Base-by-base conservation (phyloP, 2,888 invertebrate species). In the Tachina grossa region DNA sequence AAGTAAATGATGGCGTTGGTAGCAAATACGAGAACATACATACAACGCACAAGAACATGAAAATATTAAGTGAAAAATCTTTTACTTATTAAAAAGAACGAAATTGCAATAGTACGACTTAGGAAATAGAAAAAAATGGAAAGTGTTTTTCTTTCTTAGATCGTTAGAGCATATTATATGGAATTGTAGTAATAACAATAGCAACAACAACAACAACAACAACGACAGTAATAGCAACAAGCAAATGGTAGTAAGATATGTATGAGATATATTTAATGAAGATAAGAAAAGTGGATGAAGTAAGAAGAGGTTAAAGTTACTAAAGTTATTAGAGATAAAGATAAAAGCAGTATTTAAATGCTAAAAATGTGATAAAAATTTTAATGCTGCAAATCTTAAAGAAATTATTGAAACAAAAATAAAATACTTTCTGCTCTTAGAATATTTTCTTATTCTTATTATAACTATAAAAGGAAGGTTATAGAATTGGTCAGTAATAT, bases 181-280 rank as follows among this genome's bases (percentile, higher is more conserved):
- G 41, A 61, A 41, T 83, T 59, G 16, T 66, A 71, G 65, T 51
- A 83, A 66, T 83, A 66, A 77, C 77, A 81, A 66, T 47, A 59
- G 69, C 69, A 78, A 74, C 74, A 19, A 78, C 69, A 78, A 74
- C 74, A 19, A 79, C 69, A 63, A 53, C 57, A 71, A 71, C 72
- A 83, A 57, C 72, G 53, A 85, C 66, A 74, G 81, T 77, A 82
- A 61, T 65, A 77, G 43, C 82, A 86, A 72, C 80, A 81, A 83
- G 82, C 77, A 82, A 75, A 82, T 82, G 82, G 68, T 31, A 66
- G 68, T 76, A n/a, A 80, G 41, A 53, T 41, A 22, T n/a, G 9
- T 16, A 53, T 16, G 11, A 10, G 16, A 51, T 31, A 31, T 31
- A 31, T 31, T 31, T 31, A 31, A 31, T 31, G 6, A 31, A 31